Evolutionary conservation across 2,113 vertebrate genomes (phyloP).

Genomic region (Petrocephalus microphthalmus): DNA sequence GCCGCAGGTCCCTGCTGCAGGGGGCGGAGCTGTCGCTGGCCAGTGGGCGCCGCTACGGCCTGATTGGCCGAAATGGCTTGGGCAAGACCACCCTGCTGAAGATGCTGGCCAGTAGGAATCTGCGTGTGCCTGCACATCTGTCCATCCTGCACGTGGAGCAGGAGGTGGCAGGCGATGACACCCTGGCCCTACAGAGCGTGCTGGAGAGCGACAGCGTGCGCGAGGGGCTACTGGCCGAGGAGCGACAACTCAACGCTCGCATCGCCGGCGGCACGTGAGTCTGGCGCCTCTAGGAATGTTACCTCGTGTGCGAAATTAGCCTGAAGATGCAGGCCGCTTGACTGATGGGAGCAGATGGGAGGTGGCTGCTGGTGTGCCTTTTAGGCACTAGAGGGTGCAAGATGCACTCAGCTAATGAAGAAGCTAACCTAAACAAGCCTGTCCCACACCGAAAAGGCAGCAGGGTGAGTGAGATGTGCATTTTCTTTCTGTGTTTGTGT

Average conservation of each 20-base stretch:
- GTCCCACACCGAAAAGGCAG: not conserved
- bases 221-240: slow-evolving; percentile 73
- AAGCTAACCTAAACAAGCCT: not conserved
- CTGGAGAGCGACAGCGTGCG: slow-evolving; percentile 80
- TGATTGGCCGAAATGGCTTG: slow-evolving; percentile 88
- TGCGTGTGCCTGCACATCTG: slow-evolving; percentile 86
- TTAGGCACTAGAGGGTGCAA: not conserved
- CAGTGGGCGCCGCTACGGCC: slow-evolving; percentile 79
- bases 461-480: not conserved
- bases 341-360: not conserved
- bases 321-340: not conserved
- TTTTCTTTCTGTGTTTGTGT: not conserved
- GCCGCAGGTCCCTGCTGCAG: slow-evolving; percentile 74
- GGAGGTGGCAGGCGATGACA: slow-evolving; percentile 91
- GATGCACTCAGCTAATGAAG: not conserved
- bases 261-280: slow-evolving; percentile 78
- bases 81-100: slow-evolving; percentile 94
- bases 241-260: slow-evolving; percentile 69
- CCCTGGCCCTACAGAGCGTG: slow-evolving; percentile 80
- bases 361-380: too few species aligned
- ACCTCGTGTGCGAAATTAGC: not conserved
- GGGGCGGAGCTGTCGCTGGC: slow-evolving; percentile 85
- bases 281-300: not conserved
- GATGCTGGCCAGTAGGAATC: slow-evolving; percentile 84
- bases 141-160: slow-evolving; percentile 95